Percentiles rank a stretch among this genome's conserved stretches.
phyloP scores from a whole-genome alignment of 2,113 vertebrate genomes.

The Lasiurus borealis region DNA sequence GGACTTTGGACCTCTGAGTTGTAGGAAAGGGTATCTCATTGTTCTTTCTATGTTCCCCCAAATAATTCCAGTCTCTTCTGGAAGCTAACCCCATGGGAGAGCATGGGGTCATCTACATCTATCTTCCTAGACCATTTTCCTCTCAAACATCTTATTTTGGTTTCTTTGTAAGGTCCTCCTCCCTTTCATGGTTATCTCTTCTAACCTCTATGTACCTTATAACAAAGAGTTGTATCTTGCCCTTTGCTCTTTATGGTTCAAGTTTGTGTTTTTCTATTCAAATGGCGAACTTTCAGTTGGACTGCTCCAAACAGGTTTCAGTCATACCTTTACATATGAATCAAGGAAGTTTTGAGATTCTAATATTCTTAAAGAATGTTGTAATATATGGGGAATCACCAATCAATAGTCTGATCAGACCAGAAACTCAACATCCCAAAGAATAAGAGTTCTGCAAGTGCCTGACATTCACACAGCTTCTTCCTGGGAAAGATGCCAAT shows the following conservation, averaged over 20 bases:
- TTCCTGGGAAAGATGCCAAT: background rate
- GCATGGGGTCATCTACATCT: background rate
- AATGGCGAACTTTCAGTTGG: background rate
- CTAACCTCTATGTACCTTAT: background rate
- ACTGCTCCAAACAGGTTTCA: background rate
- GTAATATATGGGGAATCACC: background rate
- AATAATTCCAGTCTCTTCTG: background rate
- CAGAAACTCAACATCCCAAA: background rate
- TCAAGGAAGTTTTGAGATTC: background rate
- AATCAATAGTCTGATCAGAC: background rate
- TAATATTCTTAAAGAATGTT: background rate
- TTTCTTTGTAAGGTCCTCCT: background rate
- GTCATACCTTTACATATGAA: background rate
- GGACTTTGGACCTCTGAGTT: background rate
- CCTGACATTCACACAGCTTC: background rate
- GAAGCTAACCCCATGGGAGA: background rate
- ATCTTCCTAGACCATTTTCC: background rate
- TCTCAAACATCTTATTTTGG: background rate
- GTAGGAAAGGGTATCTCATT: background rate
- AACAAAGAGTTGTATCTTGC: background rate
- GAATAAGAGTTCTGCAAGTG: background rate
- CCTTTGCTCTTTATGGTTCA: background rate
- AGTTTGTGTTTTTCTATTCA: background rate
- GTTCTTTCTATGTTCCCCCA: background rate
- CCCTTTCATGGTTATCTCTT: background rate